Evolutionary conservation across 2,113 vertebrate genomes (phyloP).

Genomic region (Cephalophus harveyi): DNA sequence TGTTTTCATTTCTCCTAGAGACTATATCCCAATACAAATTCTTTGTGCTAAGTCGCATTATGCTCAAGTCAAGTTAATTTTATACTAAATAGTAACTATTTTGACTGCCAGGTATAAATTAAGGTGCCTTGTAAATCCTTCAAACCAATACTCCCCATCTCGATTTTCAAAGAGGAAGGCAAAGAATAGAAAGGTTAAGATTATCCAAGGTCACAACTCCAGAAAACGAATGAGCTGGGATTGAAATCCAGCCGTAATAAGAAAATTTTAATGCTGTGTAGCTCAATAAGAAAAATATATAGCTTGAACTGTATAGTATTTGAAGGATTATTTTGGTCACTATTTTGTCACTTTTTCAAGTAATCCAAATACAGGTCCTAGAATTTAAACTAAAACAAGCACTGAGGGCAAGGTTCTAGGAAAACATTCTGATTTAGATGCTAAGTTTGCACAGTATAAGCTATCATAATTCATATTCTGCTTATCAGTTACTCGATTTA

Average conservation of each 20-base stretch:
- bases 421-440: not conserved
- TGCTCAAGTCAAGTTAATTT: not conserved
- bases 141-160: not conserved
- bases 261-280: not conserved
- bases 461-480: conserved; percentile 32
- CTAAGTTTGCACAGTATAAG: not conserved
- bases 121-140: not conserved
- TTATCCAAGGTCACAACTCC: not conserved
- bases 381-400: not conserved
- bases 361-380: not conserved
- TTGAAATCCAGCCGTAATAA: not conserved
- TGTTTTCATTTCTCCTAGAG: not conserved
- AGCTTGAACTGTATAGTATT: not conserved
- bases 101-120: not conserved
- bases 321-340: not conserved
- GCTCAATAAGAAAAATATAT: not conserved
- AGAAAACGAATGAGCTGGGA: not conserved
- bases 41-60: not conserved
- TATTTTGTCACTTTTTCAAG: not conserved
- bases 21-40: not conserved
- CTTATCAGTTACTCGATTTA: conserved; percentile 33
- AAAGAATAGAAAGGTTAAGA: not conserved
- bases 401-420: not conserved
- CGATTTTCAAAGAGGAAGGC: not conserved
- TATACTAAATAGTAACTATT: not conserved